Base-by-base conservation (phyloP, 1,140 invertebrate genomes). In the Drosophila micromelanica region DNA sequence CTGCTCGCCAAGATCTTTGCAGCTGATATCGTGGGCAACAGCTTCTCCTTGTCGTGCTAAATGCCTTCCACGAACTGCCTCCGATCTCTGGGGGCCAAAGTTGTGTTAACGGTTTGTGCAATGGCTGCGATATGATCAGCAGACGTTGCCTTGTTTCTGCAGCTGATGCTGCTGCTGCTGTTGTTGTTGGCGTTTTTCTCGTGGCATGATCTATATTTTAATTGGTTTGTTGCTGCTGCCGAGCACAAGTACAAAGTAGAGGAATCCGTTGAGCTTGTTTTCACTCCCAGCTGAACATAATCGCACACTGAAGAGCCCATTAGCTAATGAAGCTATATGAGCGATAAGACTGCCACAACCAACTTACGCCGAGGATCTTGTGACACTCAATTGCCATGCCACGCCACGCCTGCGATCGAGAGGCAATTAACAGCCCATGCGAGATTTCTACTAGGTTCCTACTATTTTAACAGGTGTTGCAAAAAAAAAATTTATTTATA, bases 131-230 rank as follows among this genome's bases (percentile, higher is more conserved):
- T 85, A 78, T 68, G 62, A 82, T 82, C 80, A 40, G 64, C 70
- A 57, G 74, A 42, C 45, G 32, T 12, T 48, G 54, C 54, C 37
- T 42, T 17, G 1, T n/a, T n/a, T n/a, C n/a, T n/a, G n/a, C n/a
- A n/a, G n/a, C n/a, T n/a, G n/a, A n/a, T n/a, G n/a, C n/a, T n/a
- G n/a, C n/a, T n/a, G n/a, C n/a, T n/a, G n/a, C n/a, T 17, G n/a
- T 37, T 11, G 32, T 37, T 37, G 3, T 12, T 37, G 11, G 9
- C 30, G 1, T 13, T 13, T 30, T 17, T 35, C 61, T 72, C 57
- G 55, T 63, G 72, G 72, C 78, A 87, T 87, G 82, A 87, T 87
- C 84, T 89, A 87, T 87, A 82, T 87, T 87, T 87, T 87, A 87
- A 87, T 87, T 87, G 82, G 82, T 82, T 68, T 68, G 62, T 56